These are phyloP conservation scores for Troides aeacus DNA, from an alignment of 2,888 invertebrate species.

Conservation along the genomic window DNA sequence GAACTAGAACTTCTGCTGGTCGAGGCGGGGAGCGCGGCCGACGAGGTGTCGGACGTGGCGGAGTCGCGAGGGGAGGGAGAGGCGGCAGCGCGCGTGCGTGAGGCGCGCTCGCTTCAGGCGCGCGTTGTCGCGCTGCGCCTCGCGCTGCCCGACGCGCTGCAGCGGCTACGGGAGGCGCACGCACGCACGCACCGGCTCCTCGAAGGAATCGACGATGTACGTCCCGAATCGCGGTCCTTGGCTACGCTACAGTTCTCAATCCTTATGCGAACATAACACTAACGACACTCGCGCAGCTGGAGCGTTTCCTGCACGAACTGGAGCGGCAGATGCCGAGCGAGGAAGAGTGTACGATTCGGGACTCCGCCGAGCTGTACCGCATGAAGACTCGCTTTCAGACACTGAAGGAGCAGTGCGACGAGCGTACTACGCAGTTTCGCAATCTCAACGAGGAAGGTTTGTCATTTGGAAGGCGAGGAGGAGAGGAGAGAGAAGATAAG, in stretches of 20 bases:
- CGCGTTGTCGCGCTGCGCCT: slow-evolving; percentile 8
- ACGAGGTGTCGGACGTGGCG: slow-evolving; percentile 56
- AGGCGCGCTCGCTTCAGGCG: slow-evolving; percentile 63
- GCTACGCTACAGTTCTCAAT: not conserved
- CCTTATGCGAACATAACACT: not conserved
- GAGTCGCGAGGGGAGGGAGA: slow-evolving; percentile 70
- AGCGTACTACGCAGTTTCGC: slow-evolving; percentile 83
- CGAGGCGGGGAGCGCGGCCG: slow-evolving; percentile 50
- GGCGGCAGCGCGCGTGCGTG: slow-evolving; percentile 36
- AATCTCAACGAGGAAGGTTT: slow-evolving; percentile 83
- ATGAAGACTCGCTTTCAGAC: slow-evolving; percentile 85
- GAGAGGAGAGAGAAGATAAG: no score
- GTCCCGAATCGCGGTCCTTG: not conserved
- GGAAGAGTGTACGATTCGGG: slow-evolving; percentile 78
- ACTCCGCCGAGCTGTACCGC: slow-evolving; percentile 85
- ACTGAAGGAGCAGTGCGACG: slow-evolving; percentile 86
- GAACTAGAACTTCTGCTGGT: slow-evolving; percentile 83
- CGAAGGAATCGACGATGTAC: slow-evolving; percentile 44
- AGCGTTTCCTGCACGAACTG: slow-evolving; percentile 82
- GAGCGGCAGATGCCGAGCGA: slow-evolving; percentile 82
- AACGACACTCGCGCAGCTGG: slow-evolving; percentile 40
- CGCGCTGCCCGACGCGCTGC: slow-evolving; percentile 48
- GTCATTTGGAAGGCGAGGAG: no score
- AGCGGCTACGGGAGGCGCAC: slow-evolving; percentile 76
- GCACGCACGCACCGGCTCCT: slow-evolving; percentile 75